phyloP scores from a whole-genome alignment of 1,140 invertebrate genomes.

The Hylyphantes graminicola region DNA sequence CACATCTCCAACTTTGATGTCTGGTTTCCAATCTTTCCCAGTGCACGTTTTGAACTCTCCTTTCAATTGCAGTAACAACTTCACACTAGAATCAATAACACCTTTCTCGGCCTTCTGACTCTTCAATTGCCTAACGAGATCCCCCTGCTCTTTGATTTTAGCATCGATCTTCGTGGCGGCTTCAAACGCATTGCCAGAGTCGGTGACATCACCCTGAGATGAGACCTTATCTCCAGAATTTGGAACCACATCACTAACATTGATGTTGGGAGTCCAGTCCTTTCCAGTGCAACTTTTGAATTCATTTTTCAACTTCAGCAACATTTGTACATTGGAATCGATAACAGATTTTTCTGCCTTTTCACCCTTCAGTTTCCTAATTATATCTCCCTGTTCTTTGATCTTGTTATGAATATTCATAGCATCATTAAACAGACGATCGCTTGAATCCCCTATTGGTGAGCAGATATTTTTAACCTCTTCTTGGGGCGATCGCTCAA shows the following conservation, averaged over 20 bases:
- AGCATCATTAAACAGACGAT: constrained; percentile 1
- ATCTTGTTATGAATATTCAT: constrained; percentile 57
- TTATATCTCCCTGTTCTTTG: constrained; percentile 69
- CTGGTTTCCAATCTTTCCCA: constrained; percentile 75
- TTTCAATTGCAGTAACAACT: constrained; percentile 80
- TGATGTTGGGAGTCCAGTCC: constrained; percentile 74
- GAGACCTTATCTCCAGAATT: too few species aligned
- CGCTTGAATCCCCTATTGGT: background rate
- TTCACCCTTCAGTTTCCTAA: constrained; percentile 71
- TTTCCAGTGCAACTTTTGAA: constrained; percentile 75
- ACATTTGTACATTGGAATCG: constrained; percentile 78
- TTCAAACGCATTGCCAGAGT: constrained; percentile 16
- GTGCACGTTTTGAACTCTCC: constrained; percentile 76
- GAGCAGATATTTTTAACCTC: constrained; percentile 24
- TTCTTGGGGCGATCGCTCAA: constrained; percentile 68
- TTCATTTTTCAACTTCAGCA: constrained; percentile 81
- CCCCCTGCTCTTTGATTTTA: constrained; percentile 67
- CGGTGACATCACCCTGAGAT: constrained; percentile 63
- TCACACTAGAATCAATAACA: constrained; percentile 78
- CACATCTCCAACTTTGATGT: constrained; percentile 52
- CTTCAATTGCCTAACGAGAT: constrained; percentile 72
- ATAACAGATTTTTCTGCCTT: constrained; percentile 75
- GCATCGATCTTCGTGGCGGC: constrained; percentile 36
- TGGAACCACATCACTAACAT: constrained; percentile 11
- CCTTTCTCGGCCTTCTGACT: constrained; percentile 74